Conservation (phyloP, 2,888 invertebrate genomes). For the Amblyjoppa fuscipennis region DNA sequence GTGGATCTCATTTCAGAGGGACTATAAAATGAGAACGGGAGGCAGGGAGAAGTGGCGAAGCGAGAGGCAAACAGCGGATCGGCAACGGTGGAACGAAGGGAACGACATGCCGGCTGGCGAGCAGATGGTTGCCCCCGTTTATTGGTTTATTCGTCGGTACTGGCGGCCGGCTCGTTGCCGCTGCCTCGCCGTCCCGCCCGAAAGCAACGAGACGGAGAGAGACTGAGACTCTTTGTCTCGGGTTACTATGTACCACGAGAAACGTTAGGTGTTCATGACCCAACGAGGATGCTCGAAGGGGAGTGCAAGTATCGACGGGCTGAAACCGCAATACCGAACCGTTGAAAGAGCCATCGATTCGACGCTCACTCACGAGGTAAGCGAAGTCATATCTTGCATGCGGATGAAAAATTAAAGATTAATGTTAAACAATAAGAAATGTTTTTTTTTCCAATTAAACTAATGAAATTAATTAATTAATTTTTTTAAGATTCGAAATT, state of each 20-base stretch:
- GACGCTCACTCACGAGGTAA: slow-evolving; percentile 73
- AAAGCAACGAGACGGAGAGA: slow-evolving; percentile 57
- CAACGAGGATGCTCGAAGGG: slow-evolving; percentile 51
- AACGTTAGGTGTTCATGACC: slow-evolving; percentile 58
- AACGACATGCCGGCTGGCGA: slow-evolving; percentile 83
- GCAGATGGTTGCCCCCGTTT: slow-evolving; percentile 85
- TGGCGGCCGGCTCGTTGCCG: slow-evolving; percentile 74
- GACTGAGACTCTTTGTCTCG: slow-evolving; percentile 61
- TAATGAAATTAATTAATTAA: background rate
- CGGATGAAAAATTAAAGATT: background rate
- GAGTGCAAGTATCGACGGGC: slow-evolving; percentile 19
- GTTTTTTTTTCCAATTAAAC: background rate
- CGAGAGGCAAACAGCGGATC: slow-evolving; percentile 62
- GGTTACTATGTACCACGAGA: slow-evolving; percentile 32
- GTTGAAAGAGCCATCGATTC: slow-evolving; percentile 26
- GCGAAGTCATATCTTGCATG: slow-evolving; percentile 33
- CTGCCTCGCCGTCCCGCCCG: slow-evolving; percentile 54
- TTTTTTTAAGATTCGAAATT: too few relatives aligned
- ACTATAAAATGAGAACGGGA: slow-evolving; percentile 80
- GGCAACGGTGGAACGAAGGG: slow-evolving; percentile 66
- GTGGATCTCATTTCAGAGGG: slow-evolving; percentile 83
- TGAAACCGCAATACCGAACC: slow-evolving; percentile 16
- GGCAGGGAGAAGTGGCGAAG: slow-evolving; percentile 72
- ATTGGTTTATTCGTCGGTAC: slow-evolving; percentile 84
- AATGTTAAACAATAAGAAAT: background rate